phyloP scores from a whole-genome alignment of 2,113 vertebrate species.

The Seriola rivoliana region DNA sequence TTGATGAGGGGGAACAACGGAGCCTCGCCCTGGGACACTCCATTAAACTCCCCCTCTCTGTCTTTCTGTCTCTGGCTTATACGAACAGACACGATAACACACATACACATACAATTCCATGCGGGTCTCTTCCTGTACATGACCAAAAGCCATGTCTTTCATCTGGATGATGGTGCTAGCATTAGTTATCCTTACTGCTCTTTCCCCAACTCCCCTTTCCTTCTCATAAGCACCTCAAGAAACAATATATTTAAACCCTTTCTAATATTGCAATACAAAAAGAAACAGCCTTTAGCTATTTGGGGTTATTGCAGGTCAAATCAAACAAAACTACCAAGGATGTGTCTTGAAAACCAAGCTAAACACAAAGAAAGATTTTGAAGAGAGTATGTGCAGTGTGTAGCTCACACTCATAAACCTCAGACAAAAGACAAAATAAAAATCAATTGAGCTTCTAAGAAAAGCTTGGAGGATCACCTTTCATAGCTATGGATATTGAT shows the following conservation, averaged over 20 bases:
- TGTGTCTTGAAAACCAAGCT: neutral
- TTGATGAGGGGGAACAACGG: constrained; percentile 82
- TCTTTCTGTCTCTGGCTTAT: constrained; percentile 74
- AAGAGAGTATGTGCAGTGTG: neutral
- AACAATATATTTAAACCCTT: constrained; percentile 26
- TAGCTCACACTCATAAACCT: constrained; percentile 38
- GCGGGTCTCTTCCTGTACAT: constrained; percentile 44
- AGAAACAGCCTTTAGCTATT: constrained; percentile 33
- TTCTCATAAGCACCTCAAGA: constrained; percentile 23
- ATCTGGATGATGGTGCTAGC: constrained; percentile 15
- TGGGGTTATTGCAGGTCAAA: constrained; percentile 45
- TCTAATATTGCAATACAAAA: constrained; percentile 16
- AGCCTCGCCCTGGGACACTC: constrained; percentile 78
- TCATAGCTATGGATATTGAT: constrained; percentile 68
- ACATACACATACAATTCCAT: constrained; percentile 17
- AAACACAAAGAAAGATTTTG: constrained; percentile 1
- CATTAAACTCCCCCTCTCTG: constrained; percentile 80
- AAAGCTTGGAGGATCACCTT: constrained; percentile 62
- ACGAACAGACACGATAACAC: constrained; percentile 18
- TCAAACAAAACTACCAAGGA: constrained; percentile 19
- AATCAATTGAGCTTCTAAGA: constrained; percentile 60
- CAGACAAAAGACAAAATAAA: constrained; percentile 48
- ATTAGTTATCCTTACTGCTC: neutral
- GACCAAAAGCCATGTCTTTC: constrained; percentile 59
- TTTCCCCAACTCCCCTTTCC: constrained; percentile 1